Base-by-base conservation (phyloP, 1,140 invertebrate species). In the Philotrypesis tridentata region DNA sequence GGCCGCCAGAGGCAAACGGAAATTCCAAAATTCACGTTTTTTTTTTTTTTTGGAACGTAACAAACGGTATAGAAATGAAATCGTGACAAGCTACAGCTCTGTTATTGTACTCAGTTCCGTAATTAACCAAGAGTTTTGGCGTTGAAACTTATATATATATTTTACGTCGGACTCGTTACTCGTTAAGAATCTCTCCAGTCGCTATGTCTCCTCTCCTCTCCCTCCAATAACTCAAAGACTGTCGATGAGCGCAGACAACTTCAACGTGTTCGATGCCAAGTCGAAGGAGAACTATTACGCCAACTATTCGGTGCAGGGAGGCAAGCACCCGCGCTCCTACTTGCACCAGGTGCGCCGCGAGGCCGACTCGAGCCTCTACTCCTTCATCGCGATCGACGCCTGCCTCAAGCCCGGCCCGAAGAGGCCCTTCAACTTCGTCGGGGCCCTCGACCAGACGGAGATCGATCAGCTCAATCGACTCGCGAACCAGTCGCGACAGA, bases 401-500 rank as follows among this genome's bases (percentile, higher is more conserved):
- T 97, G 96, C 87, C 92, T 96, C 55, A 94, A 96, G 82, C 97
- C 97, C 31, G 97, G 97, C 11, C 95, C 97, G 12, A 94, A 95
- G 84, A 92, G 97, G 86, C 97, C 97, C 6, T 98, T 98, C 88
- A 98, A 98, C 93, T 98, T 98, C 90, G 95, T 98, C 89, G 98
- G 97, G 27, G 93, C 94, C 60, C 85, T 96, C 48, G 93, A 93
- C 87, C 92, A 93, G 85, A 90, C 92, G 33, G 95, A 95, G 90
- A 92, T 94, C 37, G 83, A 90, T 5, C 86, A 92, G 81, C 87
- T 96, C 29, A 86, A 92, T 78, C 84, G 89, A 27, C 91, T 95
- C 67, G 88, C 92, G 25, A 87, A 93, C 61, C 87, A 93, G 78
- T 92, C 93, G 3, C 85, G 91, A 40, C 75, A 85, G 21, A 90